Evolutionary conservation across 64 coral and sea anemone genomes (phyloP).

Genomic region (Pachyseris speciosa): DNA sequence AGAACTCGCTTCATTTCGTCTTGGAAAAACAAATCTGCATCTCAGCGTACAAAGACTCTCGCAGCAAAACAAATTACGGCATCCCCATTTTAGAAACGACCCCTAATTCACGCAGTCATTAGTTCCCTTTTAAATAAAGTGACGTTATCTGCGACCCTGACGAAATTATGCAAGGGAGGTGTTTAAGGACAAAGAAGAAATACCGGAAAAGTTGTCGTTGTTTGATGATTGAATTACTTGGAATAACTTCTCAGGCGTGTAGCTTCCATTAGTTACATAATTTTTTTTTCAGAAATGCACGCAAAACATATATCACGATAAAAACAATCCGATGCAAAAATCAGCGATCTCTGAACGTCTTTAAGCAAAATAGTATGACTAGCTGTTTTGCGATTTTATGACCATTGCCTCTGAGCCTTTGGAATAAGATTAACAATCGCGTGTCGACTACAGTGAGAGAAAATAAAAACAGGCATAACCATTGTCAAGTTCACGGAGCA

Average conservation of each 20-base stretch:
- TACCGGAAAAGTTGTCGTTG: too few species aligned
- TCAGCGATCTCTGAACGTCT: background rate
- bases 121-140: background rate
- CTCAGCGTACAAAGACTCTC: background rate
- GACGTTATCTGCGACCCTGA: background rate
- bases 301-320: background rate
- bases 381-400: background rate
- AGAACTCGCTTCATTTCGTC: background rate
- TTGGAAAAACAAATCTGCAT: background rate
- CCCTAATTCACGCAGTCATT: background rate
- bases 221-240: background rate
- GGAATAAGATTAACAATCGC: background rate
- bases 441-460: background rate
- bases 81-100: background rate
- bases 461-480: background rate
- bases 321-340: background rate
- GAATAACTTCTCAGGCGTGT: background rate
- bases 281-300: too few species aligned
- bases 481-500: background rate
- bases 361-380: background rate
- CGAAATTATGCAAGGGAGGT: background rate
- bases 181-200: background rate
- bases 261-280: background rate
- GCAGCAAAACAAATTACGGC: slow-evolving; percentile 3
- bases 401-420: background rate